Conservation (phyloP, 2,113 vertebrate genomes). For the Athene cunicularia region DNA sequence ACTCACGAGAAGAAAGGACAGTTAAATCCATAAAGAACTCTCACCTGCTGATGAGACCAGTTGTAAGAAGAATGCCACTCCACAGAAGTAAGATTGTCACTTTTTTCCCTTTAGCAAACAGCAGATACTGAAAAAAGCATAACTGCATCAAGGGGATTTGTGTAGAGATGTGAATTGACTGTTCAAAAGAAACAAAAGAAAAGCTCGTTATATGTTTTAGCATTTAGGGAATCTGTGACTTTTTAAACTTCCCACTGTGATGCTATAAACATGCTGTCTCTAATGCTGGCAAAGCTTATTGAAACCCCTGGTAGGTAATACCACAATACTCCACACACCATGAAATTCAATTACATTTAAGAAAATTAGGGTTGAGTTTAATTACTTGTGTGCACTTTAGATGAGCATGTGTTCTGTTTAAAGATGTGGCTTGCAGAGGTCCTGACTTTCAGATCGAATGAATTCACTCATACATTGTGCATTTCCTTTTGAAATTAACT, state of each 20-base stretch:
- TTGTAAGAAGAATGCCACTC: background rate
- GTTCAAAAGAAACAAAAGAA: background rate
- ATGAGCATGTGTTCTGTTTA: background rate
- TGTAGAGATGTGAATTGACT: background rate
- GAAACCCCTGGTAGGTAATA: conserved; percentile 8
- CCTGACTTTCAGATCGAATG: background rate
- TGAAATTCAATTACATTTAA: conserved; percentile 57
- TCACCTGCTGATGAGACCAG: background rate
- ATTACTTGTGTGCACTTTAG: conserved; percentile 20
- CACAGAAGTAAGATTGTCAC: background rate
- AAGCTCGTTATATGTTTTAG: background rate
- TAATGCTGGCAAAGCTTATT: conserved; percentile 7
- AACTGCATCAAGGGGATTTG: background rate
- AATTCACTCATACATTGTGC: background rate
- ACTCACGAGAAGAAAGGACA: background rate
- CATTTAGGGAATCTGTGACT: conserved; percentile 5
- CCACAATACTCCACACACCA: background rate
- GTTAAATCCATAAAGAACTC: background rate
- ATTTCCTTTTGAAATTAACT: background rate
- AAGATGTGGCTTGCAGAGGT: background rate
- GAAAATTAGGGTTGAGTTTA: conserved; percentile 43
- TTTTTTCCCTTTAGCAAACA: background rate
- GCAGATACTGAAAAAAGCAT: background rate
- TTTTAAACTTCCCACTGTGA: conserved; percentile 23
- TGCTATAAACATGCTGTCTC: background rate